Evolutionary conservation across 1,140 invertebrate species (phyloP), one percentile per base, ranked within the genome.

Genomic region (Drosophila obscura): DNA sequence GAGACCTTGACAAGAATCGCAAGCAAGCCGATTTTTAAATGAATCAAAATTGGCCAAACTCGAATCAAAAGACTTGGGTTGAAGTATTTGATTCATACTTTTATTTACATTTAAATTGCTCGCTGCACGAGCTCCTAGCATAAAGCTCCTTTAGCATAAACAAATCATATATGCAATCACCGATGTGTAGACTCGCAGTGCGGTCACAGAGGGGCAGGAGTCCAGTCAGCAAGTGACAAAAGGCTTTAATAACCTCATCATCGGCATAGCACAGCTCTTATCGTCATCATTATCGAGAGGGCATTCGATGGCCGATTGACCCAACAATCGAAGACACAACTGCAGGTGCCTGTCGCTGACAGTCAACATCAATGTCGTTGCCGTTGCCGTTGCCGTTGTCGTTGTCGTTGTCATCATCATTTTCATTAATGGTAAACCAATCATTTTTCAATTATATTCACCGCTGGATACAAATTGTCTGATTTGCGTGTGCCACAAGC

Each of bases 401-500:
- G 66, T 65, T 58, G 68, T 5, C 64, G 74, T 79, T 79, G 78
- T 87, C 83, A 87, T 85, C 82, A 87, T 87, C 82, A 88, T 82
- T 88, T 83, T 88, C 83, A 87, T 88, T 88, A 78, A 89, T 80
- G 83, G 83, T 73, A 90, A 90, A 82, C 89, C 82, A 81, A 90
- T 90, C 90, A 90, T 90, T 90, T 90, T 90, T 90, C 88, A 90
- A 90, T 90, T 90, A 90, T 81, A 79, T 77, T 84, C 88, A 68
- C 88, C 74, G 88, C 88, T 88, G 88, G 88, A 88, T 90, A 90
- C 81, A 90, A 90, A 90, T 90, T 90, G 85, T 90, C 87, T 90
- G 87, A 85, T 90, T 90, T 90, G 78, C 77, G 78, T 73, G 61
- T 74, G 50, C 67, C 53, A 26, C n/a, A 59, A 56, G 39, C 53